Conservation (phyloP, 2,888 invertebrate genomes). For the Microctonus hyperodae region DNA sequence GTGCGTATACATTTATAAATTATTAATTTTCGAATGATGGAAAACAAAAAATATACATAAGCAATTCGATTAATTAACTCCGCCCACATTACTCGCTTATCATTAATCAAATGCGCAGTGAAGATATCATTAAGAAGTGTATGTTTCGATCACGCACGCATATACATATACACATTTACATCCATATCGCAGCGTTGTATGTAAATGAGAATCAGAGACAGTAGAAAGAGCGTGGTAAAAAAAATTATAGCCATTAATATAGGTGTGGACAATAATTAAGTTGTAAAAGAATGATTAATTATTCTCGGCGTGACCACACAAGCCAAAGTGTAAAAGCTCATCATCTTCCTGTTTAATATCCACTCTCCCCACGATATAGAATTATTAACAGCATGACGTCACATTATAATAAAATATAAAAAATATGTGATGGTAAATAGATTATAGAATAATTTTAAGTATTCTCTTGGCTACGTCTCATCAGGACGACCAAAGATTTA, state of each 20-base stretch:
- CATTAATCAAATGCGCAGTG: slow-evolving; percentile 13
- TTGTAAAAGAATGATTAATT: slow-evolving; percentile 51
- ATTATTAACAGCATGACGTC: too few species aligned
- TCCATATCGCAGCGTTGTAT: neutral
- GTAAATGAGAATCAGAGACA: neutral
- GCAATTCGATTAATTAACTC: slow-evolving; percentile 21
- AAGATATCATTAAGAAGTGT: slow-evolving; percentile 9
- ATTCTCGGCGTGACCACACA: slow-evolving; percentile 33
- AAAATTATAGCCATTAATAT: slow-evolving; percentile 28
- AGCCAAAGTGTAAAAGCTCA: too few species aligned
- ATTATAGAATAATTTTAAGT: neutral
- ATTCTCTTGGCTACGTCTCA: neutral
- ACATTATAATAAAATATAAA: too few species aligned
- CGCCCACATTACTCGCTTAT: slow-evolving; percentile 13
- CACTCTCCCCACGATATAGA: too few species aligned
- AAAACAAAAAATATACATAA: neutral
- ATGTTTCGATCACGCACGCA: slow-evolving; percentile 3
- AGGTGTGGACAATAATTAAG: slow-evolving; percentile 50
- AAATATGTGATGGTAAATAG: too few species aligned
- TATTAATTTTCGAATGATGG: neutral
- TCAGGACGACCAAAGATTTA: slow-evolving; percentile 21
- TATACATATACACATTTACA: too few species aligned
- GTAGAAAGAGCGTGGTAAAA: neutral
- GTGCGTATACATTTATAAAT: neutral
- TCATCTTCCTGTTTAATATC: too few species aligned